Conservation (phyloP, 2,113 vertebrate genomes). For the Cynoglossus semilaevis region DNA sequence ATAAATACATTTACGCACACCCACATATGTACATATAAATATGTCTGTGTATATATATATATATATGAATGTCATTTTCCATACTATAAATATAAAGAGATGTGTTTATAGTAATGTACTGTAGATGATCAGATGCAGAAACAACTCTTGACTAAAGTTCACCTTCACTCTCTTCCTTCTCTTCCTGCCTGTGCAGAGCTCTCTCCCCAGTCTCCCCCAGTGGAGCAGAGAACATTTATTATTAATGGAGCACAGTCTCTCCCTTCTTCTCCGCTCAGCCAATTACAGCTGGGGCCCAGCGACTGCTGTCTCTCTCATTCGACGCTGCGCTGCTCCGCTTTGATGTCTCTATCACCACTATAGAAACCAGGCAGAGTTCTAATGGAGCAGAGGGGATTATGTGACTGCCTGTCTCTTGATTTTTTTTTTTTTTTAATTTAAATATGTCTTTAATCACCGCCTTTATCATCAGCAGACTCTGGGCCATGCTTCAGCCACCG, state of each 20-base stretch:
- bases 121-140: constrained; percentile 13
- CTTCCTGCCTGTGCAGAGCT: constrained; percentile 49
- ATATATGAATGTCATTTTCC: too few relatives aligned
- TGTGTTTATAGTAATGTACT: too few relatives aligned
- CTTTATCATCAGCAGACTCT: constrained; percentile 63
- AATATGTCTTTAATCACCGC: too few relatives aligned
- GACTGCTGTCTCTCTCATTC: constrained; percentile 62
- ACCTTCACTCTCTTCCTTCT: constrained; percentile 23
- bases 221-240: constrained; percentile 58
- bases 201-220: constrained; percentile 35
- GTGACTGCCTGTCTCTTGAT: constrained; percentile 46
- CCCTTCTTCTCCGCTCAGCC: constrained; percentile 56
- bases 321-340: constrained; percentile 58
- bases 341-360: constrained; percentile 73
- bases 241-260: constrained; percentile 58
- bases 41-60: too few relatives aligned
- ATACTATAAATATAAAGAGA: too few relatives aligned
- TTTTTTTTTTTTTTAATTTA: too few relatives aligned
- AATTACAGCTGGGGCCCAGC: constrained; percentile 64
- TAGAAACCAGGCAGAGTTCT: constrained; percentile 44
- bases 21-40: too few relatives aligned
- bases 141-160: constrained; percentile 20
- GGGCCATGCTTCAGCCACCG: constrained; percentile 44
- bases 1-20: too few relatives aligned
- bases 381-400: constrained; percentile 71